Evolutionary conservation across 2,888 invertebrate genomes (phyloP).

Genomic region (Volucella bombylans): DNA sequence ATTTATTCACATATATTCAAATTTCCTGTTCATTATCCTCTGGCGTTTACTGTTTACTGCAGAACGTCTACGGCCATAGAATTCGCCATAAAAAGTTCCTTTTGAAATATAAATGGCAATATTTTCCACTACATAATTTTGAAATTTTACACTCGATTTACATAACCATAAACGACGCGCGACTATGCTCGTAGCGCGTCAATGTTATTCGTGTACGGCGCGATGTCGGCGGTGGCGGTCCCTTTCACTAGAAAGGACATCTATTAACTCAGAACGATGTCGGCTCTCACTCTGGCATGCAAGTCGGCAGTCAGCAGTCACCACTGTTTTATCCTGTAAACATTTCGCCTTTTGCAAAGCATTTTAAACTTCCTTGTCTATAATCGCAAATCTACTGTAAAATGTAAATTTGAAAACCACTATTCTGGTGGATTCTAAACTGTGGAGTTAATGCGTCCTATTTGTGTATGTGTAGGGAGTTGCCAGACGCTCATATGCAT

Average conservation of each 20-base stretch:
- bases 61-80: neutral
- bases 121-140: constrained; percentile 73
- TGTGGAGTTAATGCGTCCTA: neutral
- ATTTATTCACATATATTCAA: constrained; percentile 9
- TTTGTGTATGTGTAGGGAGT: neutral
- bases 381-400: constrained; percentile 59
- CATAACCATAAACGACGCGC: constrained; percentile 65
- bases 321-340: neutral
- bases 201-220: neutral
- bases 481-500: neutral
- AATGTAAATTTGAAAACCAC: constrained; percentile 52
- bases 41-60: neutral
- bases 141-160: constrained; percentile 74
- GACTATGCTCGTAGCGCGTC: constrained; percentile 9
- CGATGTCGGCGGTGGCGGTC: neutral
- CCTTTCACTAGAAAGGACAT: constrained; percentile 53
- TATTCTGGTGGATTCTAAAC: neutral
- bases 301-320: neutral
- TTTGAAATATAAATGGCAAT: constrained; percentile 67
- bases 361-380: constrained; percentile 54
- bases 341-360: constrained; percentile 11
- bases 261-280: constrained; percentile 39
- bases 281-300: constrained; percentile 7
- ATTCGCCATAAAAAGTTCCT: neutral
- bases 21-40: constrained; percentile 11